Evolutionary conservation across 2,797 vertebrate genomes (phyloP).

Genomic region (Remorina albescens): DNA sequence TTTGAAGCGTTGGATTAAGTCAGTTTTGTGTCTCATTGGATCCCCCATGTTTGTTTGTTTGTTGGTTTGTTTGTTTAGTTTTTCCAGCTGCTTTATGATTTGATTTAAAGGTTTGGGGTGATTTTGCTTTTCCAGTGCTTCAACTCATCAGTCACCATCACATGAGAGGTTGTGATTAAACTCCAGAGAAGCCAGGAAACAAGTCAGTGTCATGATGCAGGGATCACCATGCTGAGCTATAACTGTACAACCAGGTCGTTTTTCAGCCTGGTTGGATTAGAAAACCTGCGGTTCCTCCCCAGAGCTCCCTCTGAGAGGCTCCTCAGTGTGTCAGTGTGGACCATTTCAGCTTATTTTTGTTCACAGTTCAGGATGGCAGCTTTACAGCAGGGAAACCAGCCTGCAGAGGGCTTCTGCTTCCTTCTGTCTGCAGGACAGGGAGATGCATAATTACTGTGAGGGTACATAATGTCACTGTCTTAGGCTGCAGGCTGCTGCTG

Average conservation of each 20-base stretch:
- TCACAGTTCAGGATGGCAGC: constrained; percentile 18
- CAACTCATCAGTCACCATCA: not conserved
- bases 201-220: constrained; percentile 15
- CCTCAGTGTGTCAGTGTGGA: constrained; percentile 2
- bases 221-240: constrained; percentile 14
- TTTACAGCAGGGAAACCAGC: not conserved
- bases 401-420: constrained; percentile 9
- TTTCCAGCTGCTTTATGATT: not conserved
- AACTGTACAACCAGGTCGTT: constrained; percentile 20
- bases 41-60: no score
- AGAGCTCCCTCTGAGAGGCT: constrained; percentile 4
- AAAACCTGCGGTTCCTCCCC: constrained; percentile 18
- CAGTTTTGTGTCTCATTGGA: not conserved
- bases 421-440: not conserved
- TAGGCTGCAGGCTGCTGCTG: constrained; percentile 36
- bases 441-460: constrained; percentile 31
- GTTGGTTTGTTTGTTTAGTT: no score
- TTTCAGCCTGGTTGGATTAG: constrained; percentile 2
- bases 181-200: constrained; percentile 5
- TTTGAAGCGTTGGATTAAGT: no score
- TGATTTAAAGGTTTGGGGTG: not conserved
- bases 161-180: constrained; percentile 20
- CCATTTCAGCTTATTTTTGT: constrained; percentile 14
- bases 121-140: not conserved
- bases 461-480: constrained; percentile 26